Conservation (phyloP, 2,113 vertebrate genomes). For the Corydoras sp. region DNA sequence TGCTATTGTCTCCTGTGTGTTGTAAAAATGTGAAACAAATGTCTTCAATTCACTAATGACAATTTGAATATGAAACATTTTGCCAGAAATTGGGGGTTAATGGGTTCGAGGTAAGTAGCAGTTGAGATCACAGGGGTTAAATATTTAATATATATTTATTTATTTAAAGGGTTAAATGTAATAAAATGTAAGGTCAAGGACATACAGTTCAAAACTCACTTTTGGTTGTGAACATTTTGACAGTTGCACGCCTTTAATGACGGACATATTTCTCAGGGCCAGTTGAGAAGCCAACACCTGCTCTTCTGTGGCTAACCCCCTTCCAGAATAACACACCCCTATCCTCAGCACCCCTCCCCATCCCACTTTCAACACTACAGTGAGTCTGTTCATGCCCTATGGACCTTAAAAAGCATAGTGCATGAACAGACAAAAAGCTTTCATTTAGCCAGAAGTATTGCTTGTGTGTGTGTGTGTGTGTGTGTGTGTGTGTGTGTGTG, state of each 20-base stretch:
- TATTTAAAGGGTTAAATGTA: too few species aligned
- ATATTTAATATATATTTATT: too few species aligned
- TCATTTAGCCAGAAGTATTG: neutral
- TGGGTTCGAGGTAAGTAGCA: too few species aligned
- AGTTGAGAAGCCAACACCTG: conserved; percentile 67
- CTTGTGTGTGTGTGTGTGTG: neutral
- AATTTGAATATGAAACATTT: too few species aligned
- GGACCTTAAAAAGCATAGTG: conserved; percentile 1
- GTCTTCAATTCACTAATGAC: too few species aligned
- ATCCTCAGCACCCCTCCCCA: conserved; percentile 17
- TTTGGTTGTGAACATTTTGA: conserved; percentile 29
- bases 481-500: too few species aligned
- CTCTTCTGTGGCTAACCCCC: conserved; percentile 53
- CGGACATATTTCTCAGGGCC: conserved; percentile 56
- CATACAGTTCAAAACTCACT: too few species aligned
- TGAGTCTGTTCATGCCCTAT: conserved; percentile 1
- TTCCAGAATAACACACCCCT: conserved; percentile 41
- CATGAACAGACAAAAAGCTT: conserved; percentile 13
- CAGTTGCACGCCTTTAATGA: conserved; percentile 55
- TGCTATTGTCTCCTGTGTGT: too few species aligned
- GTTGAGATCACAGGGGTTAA: too few species aligned
- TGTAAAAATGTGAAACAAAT: too few species aligned
- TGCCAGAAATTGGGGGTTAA: too few species aligned
- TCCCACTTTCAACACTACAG: neutral
- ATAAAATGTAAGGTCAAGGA: too few species aligned